Conservation (phyloP, 2,113 vertebrate species). For the Brachyhypopomus gauderio region DNA sequence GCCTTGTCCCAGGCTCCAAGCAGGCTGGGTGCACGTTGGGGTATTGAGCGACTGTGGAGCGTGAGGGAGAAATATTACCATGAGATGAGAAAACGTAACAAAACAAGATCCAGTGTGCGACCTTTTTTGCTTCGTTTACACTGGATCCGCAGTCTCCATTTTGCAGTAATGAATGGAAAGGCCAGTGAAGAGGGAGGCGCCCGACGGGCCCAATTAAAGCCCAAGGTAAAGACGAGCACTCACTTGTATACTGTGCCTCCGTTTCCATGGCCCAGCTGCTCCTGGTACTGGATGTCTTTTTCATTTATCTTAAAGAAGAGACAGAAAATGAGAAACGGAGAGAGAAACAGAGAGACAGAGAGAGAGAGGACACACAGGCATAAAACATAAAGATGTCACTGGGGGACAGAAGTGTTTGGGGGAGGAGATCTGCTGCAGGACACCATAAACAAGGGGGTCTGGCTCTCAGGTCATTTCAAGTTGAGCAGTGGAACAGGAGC, state of each 20-base stretch:
- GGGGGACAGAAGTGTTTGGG: constrained; percentile 19
- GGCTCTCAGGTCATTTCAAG: constrained; percentile 83
- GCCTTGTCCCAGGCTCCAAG: constrained; percentile 6
- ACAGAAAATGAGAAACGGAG: constrained; percentile 74
- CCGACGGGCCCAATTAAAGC: constrained; percentile 43
- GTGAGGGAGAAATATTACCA: background rate
- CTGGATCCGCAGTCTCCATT: background rate
- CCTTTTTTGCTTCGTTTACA: constrained; percentile 26
- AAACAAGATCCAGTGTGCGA: constrained; percentile 4
- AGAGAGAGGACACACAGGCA: constrained; percentile 71
- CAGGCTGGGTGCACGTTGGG: constrained; percentile 21
- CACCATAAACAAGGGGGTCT: constrained; percentile 87
- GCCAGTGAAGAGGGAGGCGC: constrained; percentile 25
- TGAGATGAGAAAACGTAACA: constrained; percentile 26
- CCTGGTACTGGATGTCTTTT: constrained; percentile 95
- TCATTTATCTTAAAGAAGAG: constrained; percentile 89
- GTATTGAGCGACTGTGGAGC: constrained; percentile 24
- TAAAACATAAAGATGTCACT: constrained; percentile 79
- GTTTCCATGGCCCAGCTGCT: constrained; percentile 97
- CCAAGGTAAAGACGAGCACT: constrained; percentile 69
- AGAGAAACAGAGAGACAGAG: constrained; percentile 62
- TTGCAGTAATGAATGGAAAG: constrained; percentile 14
- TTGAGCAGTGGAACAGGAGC: constrained; percentile 80
- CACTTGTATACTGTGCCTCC: constrained; percentile 98
- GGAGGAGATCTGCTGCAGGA: constrained; percentile 15